Conservation (phyloP, 2,888 invertebrate species). For the Pollenia labialis region DNA sequence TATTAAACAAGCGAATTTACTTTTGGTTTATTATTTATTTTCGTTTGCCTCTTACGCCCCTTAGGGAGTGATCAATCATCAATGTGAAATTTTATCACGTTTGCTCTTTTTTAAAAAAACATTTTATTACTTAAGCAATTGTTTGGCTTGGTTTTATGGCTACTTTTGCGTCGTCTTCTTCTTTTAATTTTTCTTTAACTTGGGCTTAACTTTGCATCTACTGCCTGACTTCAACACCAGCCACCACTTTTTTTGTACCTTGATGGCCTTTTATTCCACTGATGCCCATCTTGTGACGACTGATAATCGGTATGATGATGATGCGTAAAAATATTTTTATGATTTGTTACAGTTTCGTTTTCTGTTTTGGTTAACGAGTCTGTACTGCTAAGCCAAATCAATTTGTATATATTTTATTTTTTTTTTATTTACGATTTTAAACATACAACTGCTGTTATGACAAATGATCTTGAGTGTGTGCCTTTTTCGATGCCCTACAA, state of each 20-base stretch:
- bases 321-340: constrained; percentile 71
- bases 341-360: constrained; percentile 72
- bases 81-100: constrained; percentile 72
- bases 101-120: constrained; percentile 65
- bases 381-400: neutral
- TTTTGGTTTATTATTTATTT: constrained; percentile 23
- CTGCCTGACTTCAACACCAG: constrained; percentile 55
- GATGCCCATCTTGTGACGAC: neutral
- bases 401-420: neutral
- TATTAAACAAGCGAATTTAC: constrained; percentile 12
- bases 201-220: constrained; percentile 6
- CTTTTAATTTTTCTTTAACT: neutral
- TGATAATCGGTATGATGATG: constrained; percentile 20
- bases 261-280: no score
- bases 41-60: constrained; percentile 61
- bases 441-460: constrained; percentile 39
- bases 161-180: constrained; percentile 6
- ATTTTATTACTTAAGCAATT: constrained; percentile 67
- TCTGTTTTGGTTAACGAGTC: constrained; percentile 47
- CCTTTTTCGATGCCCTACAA: constrained; percentile 51
- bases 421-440: constrained; percentile 26
- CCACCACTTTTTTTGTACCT: neutral
- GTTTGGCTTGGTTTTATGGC: constrained; percentile 57
- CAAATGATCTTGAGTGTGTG: constrained; percentile 58
- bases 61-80: constrained; percentile 73